Conservation (phyloP, 2,888 invertebrate species). For the Callyntrura guangdongensis region DNA sequence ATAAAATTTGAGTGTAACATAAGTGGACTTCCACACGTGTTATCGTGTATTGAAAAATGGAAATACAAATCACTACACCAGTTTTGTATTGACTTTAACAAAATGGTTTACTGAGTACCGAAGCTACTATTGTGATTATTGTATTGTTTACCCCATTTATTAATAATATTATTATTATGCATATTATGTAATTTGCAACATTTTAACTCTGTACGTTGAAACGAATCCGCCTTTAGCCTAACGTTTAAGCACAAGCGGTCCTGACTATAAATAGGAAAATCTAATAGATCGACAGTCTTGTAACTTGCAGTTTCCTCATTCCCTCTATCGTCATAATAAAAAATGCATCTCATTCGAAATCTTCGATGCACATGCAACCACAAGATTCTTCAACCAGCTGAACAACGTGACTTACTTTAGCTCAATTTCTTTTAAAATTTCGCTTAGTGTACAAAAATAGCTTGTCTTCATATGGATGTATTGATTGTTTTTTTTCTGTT, state of each 20-base stretch:
- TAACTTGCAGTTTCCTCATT: conserved; percentile 76
- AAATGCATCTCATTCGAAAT: conserved; percentile 15
- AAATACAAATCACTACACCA: neutral
- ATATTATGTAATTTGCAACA: too few species aligned
- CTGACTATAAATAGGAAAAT: conserved; percentile 48
- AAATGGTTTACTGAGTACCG: neutral
- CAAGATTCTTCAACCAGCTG: conserved; percentile 13
- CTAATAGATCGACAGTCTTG: conserved; percentile 72
- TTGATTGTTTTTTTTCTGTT: conserved; percentile 37
- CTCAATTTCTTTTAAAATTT: conserved; percentile 32
- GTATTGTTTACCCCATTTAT: too few species aligned
- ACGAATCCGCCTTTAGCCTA: too few species aligned
- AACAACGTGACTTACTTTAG: conserved; percentile 19
- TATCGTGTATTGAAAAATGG: neutral
- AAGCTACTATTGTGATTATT: conserved; percentile 8
- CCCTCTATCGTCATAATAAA: too few species aligned
- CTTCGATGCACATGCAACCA: neutral
- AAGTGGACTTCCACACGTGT: neutral
- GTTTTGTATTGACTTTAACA: neutral
- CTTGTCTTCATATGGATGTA: neutral
- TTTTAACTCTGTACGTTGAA: too few species aligned
- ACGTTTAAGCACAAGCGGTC: too few species aligned
- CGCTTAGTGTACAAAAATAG: conserved; percentile 46
- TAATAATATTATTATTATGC: too few species aligned
- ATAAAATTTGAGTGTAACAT: neutral